Conservation (phyloP, 1,140 invertebrate species). For the Drosophila carrolli region DNA sequence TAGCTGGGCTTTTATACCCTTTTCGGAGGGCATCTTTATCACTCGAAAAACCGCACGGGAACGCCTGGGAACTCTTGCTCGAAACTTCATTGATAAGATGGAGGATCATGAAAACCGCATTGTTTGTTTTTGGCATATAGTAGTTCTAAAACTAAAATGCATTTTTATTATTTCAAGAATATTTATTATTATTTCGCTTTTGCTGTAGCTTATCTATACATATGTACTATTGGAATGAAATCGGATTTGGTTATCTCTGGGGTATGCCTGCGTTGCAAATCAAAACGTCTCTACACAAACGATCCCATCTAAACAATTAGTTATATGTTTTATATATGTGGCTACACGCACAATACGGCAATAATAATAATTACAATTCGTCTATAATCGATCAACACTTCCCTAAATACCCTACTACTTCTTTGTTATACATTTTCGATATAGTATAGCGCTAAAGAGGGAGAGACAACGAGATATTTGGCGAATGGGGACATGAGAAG, state of each 20-base stretch:
- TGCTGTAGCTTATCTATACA: constrained; percentile 50
- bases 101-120: constrained; percentile 29
- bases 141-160: constrained; percentile 82
- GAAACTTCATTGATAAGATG: constrained; percentile 11
- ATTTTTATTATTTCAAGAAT: constrained; percentile 62
- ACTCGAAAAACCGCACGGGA: constrained; percentile 10
- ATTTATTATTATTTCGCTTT: constrained; percentile 28
- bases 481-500: constrained; percentile 38
- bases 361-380: constrained; percentile 40
- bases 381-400: constrained; percentile 30
- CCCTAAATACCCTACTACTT: constrained; percentile 21
- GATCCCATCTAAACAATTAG: constrained; percentile 45
- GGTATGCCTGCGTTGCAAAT: constrained; percentile 35
- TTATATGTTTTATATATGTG: constrained; percentile 30
- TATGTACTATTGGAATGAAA: constrained; percentile 70
- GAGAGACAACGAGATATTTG: constrained; percentile 29
- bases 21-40: constrained; percentile 3
- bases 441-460: constrained; percentile 18
- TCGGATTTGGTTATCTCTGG: constrained; percentile 59
- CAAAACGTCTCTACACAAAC: constrained; percentile 30
- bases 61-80: constrained; percentile 1
- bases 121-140: constrained; percentile 33
- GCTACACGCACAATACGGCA: constrained; percentile 55
- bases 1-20: constrained; percentile 8
- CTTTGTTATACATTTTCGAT: constrained; percentile 15